These are phyloP conservation scores for Entelurus aequoreus DNA, from an alignment of 2,113 vertebrate genomes.

Conservation along the genomic window DNA sequence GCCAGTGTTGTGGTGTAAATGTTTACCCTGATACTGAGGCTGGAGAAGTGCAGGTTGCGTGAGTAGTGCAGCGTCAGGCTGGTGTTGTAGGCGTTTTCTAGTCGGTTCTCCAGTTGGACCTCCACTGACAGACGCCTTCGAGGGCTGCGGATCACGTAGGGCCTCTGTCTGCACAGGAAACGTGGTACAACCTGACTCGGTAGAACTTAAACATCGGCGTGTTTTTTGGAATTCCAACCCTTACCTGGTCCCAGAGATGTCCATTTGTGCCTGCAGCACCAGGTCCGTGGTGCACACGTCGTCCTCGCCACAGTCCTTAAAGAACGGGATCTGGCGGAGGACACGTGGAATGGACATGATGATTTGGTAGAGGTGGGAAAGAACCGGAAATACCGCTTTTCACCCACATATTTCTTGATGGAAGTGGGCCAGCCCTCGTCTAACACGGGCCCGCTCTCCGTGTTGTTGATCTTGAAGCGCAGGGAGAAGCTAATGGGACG, in stretches of 20 bases:
- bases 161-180: constrained; percentile 73
- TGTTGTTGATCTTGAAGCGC: constrained; percentile 77
- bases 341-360: not conserved
- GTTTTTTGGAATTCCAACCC: not conserved
- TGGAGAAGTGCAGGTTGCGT: constrained; percentile 88
- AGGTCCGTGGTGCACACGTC: constrained; percentile 84
- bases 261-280: constrained; percentile 77
- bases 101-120: constrained; percentile 79
- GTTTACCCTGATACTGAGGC: constrained; percentile 77
- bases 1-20: not conserved
- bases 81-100: constrained; percentile 91
- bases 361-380: not conserved
- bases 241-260: constrained; percentile 83
- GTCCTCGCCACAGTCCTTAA: constrained; percentile 92
- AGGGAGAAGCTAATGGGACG: constrained; percentile 82
- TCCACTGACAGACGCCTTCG: constrained; percentile 76
- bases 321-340: constrained; percentile 83
- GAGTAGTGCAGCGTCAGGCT: constrained; percentile 84
- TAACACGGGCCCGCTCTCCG: constrained; percentile 78
- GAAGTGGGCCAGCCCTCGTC: constrained; percentile 79
- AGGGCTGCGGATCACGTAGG: constrained; percentile 77
- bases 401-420: constrained; percentile 78
- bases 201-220: not conserved
- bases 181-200: not conserved
- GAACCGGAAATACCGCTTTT: not conserved